A percentile compares a stretch with the other conserved stretches of the same genome.
phyloP scores from a whole-genome alignment of 2,888 invertebrate species.

The Cancer borealis region DNA sequence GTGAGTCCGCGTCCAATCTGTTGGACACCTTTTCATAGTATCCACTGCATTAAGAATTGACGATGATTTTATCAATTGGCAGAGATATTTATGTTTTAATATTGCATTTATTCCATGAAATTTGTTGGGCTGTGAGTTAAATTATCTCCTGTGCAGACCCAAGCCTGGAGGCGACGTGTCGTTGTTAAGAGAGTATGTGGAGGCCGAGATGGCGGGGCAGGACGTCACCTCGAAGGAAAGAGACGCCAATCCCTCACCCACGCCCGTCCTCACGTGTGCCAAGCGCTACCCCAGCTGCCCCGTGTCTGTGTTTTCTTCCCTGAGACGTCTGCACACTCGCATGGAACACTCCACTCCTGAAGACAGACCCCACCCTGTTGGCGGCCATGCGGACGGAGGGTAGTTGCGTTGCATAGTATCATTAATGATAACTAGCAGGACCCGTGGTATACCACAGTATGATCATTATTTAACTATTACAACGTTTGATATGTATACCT shows the following conservation, averaged over 20 bases:
- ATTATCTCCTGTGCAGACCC: conserved; percentile 37
- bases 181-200: conserved; percentile 58
- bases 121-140: no score
- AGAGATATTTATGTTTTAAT: no score
- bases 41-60: no score
- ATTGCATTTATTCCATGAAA: no score
- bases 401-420: no score
- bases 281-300: conserved; percentile 57
- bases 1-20: conserved; percentile 36
- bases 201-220: conserved; percentile 60
- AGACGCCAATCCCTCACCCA: not conserved
- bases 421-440: no score
- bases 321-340: not conserved
- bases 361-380: conserved; percentile 33
- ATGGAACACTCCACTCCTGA: conserved; percentile 43
- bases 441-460: no score
- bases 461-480: no score
- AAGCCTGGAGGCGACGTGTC: conserved; percentile 60
- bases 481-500: no score
- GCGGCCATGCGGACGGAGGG: no score
- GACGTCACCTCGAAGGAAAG: not conserved
- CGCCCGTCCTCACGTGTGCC: not conserved
- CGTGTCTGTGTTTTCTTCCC: conserved; percentile 47
- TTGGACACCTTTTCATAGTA: no score
- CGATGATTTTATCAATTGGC: no score